Percentiles rank a stretch among this genome's conserved stretches.
These are phyloP conservation scores for Neotragus moschatus DNA, from an alignment of 2,113 vertebrate genomes.

Conservation along the genomic window DNA sequence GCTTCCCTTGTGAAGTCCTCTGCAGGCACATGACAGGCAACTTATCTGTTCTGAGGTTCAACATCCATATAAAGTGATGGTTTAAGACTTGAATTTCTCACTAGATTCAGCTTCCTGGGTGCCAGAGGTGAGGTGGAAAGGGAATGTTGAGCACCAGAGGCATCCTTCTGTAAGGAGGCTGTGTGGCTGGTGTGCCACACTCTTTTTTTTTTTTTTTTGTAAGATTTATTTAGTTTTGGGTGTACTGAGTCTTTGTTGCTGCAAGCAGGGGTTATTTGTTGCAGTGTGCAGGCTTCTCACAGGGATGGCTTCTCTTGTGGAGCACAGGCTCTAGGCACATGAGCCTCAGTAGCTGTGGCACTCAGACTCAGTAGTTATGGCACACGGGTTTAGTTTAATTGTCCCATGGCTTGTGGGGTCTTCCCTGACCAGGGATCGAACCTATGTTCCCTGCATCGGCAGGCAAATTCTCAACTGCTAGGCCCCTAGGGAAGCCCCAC, in stretches of 20 bases:
- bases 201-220: not conserved
- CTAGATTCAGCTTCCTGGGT: not conserved
- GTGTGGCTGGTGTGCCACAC: not conserved
- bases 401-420: not conserved
- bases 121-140: not conserved
- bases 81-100: not conserved
- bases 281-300: not conserved
- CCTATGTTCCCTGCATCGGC: not conserved
- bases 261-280: not conserved
- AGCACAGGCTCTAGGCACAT: rapidly evolving
- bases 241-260: not conserved
- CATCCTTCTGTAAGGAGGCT: not conserved
- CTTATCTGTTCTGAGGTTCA: not conserved
- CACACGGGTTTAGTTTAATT: not conserved
- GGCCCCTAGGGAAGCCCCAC: not conserved
- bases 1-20: not conserved
- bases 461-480: not conserved
- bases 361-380: not conserved
- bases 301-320: not conserved
- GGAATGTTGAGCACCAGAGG: not conserved
- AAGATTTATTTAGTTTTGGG: not conserved
- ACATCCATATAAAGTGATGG: not conserved
- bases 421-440: not conserved
- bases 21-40: not conserved
- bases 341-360: not conserved